Evolutionary conservation across 2,888 invertebrate genomes (phyloP), one percentile per base, ranked within the genome.

Genomic region (Apamea sordens): DNA sequence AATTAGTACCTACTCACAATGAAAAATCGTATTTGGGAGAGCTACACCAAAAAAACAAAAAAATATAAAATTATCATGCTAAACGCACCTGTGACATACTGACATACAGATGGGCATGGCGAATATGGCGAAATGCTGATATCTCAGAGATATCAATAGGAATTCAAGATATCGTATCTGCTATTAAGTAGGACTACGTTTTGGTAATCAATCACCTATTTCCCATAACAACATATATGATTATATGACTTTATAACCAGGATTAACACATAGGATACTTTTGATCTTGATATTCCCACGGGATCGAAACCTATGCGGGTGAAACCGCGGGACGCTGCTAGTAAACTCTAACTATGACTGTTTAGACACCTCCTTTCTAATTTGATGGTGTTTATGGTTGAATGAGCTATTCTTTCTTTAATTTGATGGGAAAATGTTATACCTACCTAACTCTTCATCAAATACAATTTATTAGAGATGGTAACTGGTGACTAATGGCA

Each of bases 351-450:
- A 7, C 18, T 50, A 24, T 36, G n/a, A 63, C 28, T 63, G 36
- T 28, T 21, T 13, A 28, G n/a, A 65, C 15, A 67, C 2, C 41
- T 8, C 50, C 53, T 84, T 84, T 80, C 63, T 80, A 73, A 80
- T 63, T 84, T 70, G 21, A 10, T 41, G 59, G 70, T 85, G 56
- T 85, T 68, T 75, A 69, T 82, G 70, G 61, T 67, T 83, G 53
- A 74, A 56, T 80, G 36, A n/a, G 61, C 70, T 41, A 73, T 85
- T 85, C 61, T 71, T 83, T 76, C 1, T 78, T 28, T n/a, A 72
- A 80, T 59, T 47, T 75, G 24, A 44, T 82, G 83, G 76, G 71
- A 82, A 85, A 64, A 64, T 67, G 24, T 5, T 80, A 13, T 47
- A 56, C 5, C 44, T 50, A 68, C 47, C 8, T 67, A 83, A 50